phyloP scores from a whole-genome alignment of 2,797 vertebrate species.

The Hippopotamyrus pictus region DNA sequence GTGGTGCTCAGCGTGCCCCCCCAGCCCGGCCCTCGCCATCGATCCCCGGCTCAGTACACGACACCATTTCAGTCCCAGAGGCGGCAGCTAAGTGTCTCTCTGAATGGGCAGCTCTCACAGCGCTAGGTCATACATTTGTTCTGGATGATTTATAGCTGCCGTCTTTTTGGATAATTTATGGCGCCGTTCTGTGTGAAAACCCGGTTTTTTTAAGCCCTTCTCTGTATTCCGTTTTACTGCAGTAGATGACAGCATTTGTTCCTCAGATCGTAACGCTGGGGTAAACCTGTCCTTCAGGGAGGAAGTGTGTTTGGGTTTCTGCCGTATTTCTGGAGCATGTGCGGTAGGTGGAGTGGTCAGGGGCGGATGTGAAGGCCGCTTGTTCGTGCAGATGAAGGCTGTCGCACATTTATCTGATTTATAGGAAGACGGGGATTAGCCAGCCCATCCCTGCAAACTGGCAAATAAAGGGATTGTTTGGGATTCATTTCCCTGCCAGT shows the following conservation, averaged over 20 bases:
- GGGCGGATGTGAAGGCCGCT: background rate
- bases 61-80: background rate
- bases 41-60: background rate
- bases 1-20: background rate
- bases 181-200: background rate
- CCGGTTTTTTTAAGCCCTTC: background rate
- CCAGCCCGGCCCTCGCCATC: background rate
- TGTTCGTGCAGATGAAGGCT: background rate
- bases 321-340: background rate
- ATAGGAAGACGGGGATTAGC: background rate
- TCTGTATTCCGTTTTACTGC: background rate
- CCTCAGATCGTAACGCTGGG: background rate
- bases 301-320: background rate
- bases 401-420: background rate
- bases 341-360: background rate
- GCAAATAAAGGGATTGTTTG: background rate
- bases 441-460: background rate
- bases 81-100: background rate
- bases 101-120: background rate
- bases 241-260: background rate
- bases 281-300: background rate
- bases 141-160: background rate
- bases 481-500: background rate
- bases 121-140: conserved; percentile 2
- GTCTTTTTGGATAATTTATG: conserved; percentile 30